phyloP scores from a whole-genome alignment of 1,140 invertebrate species.

The Drosophila jambulina region DNA sequence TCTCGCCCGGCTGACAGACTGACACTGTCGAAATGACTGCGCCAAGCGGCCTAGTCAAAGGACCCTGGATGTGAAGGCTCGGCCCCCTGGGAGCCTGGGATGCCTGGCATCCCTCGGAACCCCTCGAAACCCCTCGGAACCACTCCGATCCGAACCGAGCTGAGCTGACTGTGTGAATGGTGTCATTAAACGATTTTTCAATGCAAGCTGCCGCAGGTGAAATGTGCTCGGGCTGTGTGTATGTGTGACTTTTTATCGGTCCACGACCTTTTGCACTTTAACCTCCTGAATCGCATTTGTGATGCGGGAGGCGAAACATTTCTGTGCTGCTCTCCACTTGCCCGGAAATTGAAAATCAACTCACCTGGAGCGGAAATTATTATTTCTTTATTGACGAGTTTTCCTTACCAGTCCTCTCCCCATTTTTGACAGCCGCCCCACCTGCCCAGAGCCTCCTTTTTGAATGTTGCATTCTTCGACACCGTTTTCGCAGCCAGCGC shows the following conservation, averaged over 20 bases:
- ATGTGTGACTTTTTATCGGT: conserved; percentile 56
- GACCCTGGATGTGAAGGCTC: not conserved
- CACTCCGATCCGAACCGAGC: conserved; percentile 2
- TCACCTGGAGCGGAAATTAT: conserved; percentile 74
- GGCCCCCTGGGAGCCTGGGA: not conserved
- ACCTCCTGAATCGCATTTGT: conserved; percentile 36
- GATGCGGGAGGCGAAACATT: conserved; percentile 41
- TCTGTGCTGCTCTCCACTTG: conserved; percentile 35
- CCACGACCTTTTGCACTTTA: conserved; percentile 70
- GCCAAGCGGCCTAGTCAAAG: conserved; percentile 42
- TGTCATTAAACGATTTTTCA: conserved; percentile 85
- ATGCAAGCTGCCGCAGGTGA: conserved; percentile 82
- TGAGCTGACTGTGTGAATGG: conserved; percentile 67
- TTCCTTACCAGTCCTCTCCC: conserved; percentile 17
- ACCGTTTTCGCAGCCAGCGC: not conserved
- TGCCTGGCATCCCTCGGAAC: conserved; percentile 2
- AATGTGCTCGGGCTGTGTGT: conserved; percentile 42
- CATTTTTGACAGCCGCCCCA: conserved; percentile 12
- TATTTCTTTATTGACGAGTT: conserved; percentile 76
- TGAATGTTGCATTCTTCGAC: conserved; percentile 46
- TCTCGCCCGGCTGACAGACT: conserved; percentile 44
- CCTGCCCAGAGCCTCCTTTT: conserved; percentile 11
- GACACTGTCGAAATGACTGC: conserved; percentile 55
- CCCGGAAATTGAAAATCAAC: conserved; percentile 82
- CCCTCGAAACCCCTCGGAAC: conserved; percentile 1